Evolutionary conservation across 2,113 vertebrate species (phyloP), one percentile per base, ranked within the genome.

Genomic region (Empidonax traillii): DNA sequence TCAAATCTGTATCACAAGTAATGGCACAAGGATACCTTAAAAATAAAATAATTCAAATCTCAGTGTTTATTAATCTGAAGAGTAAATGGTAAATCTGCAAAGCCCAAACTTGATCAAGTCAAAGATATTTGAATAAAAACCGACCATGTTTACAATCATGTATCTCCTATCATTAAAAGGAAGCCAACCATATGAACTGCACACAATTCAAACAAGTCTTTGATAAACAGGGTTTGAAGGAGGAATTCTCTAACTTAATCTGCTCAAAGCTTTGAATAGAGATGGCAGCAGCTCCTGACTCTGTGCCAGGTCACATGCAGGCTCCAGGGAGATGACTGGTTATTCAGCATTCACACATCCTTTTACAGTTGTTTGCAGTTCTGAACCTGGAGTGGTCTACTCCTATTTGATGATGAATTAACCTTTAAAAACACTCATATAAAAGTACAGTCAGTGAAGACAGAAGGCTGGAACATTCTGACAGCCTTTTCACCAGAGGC

Each of bases 241-340:
- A 92, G 76, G 72, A 88, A 74, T 74, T 93, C 79, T 93, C 6
- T 0, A 84, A 86, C 59, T 69, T 96, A 71, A 90, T 93, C 94
- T 81, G 79, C 88, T 84, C 82, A 85, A 37, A 56, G 68, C 82
- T 81, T 22, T 90, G 88, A 94, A 89, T 21, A 77, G 72, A 91
- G 85, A 73, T 33, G 47, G 89, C 83, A 96, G 86, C 72, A 89
- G 75, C 37, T 90, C 76, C 73, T 78, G 80, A 72, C 18, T 1
- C 8, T 12, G 19, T 43, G 86, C 96, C 94, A 95, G 80, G 83
- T 93, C 86, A 93, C 80, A 84, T 9, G 67, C 25, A 7, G 2
- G 30, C 58, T 86, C 82, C 3, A 27, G 63, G 61, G 51, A 84
- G 39, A 20, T 0, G 33, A 33, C 49, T 62, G 79, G 92, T 85